Evolutionary conservation across 2,888 invertebrate genomes (phyloP).

Genomic region (Aphodius granarius): DNA sequence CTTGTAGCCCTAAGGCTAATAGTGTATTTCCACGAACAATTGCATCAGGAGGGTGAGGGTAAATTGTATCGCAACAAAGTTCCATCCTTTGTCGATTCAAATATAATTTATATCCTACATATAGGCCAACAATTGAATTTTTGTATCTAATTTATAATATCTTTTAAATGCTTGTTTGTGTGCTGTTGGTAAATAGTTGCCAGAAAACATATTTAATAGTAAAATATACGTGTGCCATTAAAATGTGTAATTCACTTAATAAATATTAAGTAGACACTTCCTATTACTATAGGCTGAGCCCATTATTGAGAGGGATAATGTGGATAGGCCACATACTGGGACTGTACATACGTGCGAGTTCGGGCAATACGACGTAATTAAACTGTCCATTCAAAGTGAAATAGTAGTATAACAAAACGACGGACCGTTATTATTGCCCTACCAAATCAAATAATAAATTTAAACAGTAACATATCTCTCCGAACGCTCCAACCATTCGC

Average conservation of each 20-base stretch:
- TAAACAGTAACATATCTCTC: conserved; percentile 3
- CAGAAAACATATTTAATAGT: neutral
- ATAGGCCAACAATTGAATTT: no score
- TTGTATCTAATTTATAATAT: no score
- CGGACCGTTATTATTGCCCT: conserved; percentile 15
- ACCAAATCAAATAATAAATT: conserved; percentile 24
- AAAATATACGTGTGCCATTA: neutral
- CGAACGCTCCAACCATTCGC: neutral
- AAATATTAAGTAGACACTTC: neutral
- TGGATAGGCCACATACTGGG: neutral
- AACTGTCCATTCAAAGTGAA: conserved; percentile 22
- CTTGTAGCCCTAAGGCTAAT: neutral
- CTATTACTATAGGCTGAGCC: neutral
- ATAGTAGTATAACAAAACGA: conserved; percentile 20
- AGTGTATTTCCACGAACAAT: neutral
- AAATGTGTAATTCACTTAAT: neutral
- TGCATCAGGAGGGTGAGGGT: neutral
- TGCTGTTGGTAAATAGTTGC: no score
- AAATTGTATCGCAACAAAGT: neutral
- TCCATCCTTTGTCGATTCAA: neutral
- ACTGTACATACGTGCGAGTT: neutral
- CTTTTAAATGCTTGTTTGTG: no score
- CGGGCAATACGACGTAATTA: conserved; percentile 17
- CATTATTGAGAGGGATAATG: neutral
- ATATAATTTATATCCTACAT: no score